Conservation (phyloP, 2,888 invertebrate species). For the Hypomecis punctinalis region DNA sequence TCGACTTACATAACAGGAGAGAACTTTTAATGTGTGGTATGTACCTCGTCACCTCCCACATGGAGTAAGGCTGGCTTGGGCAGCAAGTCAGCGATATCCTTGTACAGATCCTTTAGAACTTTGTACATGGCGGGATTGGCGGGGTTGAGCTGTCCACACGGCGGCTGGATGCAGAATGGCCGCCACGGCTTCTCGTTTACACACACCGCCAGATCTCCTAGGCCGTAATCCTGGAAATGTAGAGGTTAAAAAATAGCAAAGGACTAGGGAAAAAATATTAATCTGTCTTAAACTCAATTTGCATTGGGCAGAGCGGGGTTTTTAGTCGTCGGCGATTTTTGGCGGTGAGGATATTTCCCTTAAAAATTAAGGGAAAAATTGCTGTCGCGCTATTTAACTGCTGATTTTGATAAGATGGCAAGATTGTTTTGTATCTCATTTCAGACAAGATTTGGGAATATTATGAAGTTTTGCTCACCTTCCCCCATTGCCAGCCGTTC, state of each 20-base stretch:
- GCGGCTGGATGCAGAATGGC: slow-evolving; percentile 90
- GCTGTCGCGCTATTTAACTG: too few species aligned
- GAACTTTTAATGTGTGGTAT: too few species aligned
- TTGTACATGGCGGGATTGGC: slow-evolving; percentile 89
- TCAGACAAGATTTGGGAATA: too few species aligned
- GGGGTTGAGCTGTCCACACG: slow-evolving; percentile 94
- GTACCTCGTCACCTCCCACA: slow-evolving; percentile 94
- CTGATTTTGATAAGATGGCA: too few species aligned
- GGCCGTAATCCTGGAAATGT: slow-evolving; percentile 73
- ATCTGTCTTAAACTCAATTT: too few species aligned
- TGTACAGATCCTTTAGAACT: slow-evolving; percentile 88
- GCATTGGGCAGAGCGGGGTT: too few species aligned
- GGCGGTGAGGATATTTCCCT: too few species aligned
- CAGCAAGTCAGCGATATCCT: slow-evolving; percentile 86
- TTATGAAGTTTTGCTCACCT: slow-evolving; percentile 52
- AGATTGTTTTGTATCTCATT: too few species aligned
- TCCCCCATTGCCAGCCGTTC: slow-evolving; percentile 94
- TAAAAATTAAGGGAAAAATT: too few species aligned
- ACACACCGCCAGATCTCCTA: slow-evolving; percentile 89
- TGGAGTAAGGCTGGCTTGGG: slow-evolving; percentile 88
- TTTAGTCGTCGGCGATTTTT: too few species aligned
- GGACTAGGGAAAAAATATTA: neutral
- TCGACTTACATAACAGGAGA: too few species aligned
- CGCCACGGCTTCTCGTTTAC: slow-evolving; percentile 89
- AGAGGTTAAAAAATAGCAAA: neutral